Evolutionary conservation across 1,140 invertebrate species (phyloP), one percentile per base, ranked within the genome.

Genomic region (Drosophila burlai): DNA sequence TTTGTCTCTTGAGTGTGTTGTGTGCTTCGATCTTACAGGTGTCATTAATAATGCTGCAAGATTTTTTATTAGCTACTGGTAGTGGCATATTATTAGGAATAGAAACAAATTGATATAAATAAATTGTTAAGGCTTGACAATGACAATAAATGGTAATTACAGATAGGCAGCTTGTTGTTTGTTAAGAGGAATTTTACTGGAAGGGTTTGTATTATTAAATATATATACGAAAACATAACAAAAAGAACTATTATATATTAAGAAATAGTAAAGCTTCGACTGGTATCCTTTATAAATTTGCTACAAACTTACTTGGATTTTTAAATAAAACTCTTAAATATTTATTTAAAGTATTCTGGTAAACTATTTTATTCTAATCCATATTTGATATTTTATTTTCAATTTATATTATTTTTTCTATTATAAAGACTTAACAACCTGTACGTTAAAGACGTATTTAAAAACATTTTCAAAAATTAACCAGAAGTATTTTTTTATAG

Each of bases 21-120:
- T 21, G 10, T 15, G 8, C 16, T 24, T 38, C 4, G 18, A 60
- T 36, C 64, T 18, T 2, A 24, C 40, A 42, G 31, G 59, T 66
- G 59, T 66, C 47, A 54, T 66, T 65, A 43, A 50, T 65, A 34
- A 18, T 36, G 36, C 29, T 43, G 45, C 16, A 36, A 55, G 54
- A 40, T 52, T 4, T 57, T 18, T 21, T 38, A 7, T 10, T 24
- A 26, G 21, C 55, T 55, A 24, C 52, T 55, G 18, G 21, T n/a
- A 24, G 18, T 24, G 1, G 52, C 31, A 36, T 21, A 36, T 54
- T 36, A 54, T 36, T 55, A n/a, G n/a, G 26, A 52, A 49, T 49
- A 16, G 46, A 16, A 26, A 24, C 54, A 55, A 55, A 55, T 40
- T 55, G 34, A 38, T 55, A 26, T 55, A 38, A 38, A 55, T 55